A percentile compares a stretch with the other conserved stretches of the same genome.
Conservation (phyloP, 2,113 vertebrate species). For the Zootoca vivipara region DNA sequence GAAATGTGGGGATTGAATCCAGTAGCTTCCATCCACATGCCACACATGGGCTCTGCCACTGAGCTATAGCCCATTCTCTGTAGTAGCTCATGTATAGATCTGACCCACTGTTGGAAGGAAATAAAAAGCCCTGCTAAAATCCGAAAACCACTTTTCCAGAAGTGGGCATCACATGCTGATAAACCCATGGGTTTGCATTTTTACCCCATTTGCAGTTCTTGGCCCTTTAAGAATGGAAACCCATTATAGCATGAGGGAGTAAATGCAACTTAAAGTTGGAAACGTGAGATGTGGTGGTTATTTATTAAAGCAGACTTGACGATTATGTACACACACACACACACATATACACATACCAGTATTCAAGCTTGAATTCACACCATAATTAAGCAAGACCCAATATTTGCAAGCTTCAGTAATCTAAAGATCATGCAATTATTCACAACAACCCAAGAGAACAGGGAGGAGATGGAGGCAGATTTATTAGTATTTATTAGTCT, state of each 20-base stretch:
- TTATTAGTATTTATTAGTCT: constrained; percentile 18
- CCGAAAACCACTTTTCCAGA: too few species aligned
- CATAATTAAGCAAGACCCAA: constrained; percentile 23
- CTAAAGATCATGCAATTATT: constrained; percentile 34
- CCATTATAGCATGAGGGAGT: background rate
- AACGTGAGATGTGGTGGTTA: background rate
- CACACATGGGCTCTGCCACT: background rate
- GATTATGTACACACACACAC: background rate
- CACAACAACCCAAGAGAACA: background rate
- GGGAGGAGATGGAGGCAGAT: background rate
- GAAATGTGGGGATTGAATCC: background rate
- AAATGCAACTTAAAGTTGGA: background rate
- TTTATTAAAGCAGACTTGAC: background rate
- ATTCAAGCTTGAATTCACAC: constrained; percentile 25
- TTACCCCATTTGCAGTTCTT: background rate
- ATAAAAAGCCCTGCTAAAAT: background rate
- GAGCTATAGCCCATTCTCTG: background rate
- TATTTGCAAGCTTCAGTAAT: constrained; percentile 23
- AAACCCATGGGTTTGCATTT: background rate
- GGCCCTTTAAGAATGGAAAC: background rate
- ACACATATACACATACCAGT: background rate
- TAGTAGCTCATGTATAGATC: background rate
- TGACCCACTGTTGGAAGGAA: background rate
- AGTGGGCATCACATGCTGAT: too few species aligned
- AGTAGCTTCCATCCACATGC: too few species aligned